A percentile compares a stretch with the other conserved stretches of the same genome.
Conservation (phyloP, 2,113 vertebrate species). For the Siphamia tubifer region DNA sequence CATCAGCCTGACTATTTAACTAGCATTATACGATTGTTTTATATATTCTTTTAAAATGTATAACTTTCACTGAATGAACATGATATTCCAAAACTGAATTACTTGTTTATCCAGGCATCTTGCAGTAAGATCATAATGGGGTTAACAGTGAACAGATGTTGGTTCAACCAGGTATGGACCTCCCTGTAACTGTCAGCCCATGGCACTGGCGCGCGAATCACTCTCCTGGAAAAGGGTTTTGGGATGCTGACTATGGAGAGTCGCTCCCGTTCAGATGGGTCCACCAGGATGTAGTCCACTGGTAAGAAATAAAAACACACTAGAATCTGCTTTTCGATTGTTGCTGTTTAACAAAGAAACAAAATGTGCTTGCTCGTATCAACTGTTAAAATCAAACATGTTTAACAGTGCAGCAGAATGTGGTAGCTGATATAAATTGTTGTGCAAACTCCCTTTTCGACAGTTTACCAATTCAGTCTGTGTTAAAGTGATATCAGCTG, state of each 20-base stretch:
- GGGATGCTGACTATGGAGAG: slow-evolving; percentile 85
- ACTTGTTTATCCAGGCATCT: slow-evolving; percentile 86
- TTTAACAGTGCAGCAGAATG: neutral
- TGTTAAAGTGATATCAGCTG: neutral
- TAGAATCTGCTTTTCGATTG: too few relatives aligned
- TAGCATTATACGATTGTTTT: too few relatives aligned
- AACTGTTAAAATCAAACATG: too few relatives aligned
- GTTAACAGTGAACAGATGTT: slow-evolving; percentile 82
- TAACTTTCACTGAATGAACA: neutral
- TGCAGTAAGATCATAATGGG: slow-evolving; percentile 84
- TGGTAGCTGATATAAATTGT: neutral
- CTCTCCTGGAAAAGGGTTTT: slow-evolving; percentile 76
- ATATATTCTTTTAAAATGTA: too few relatives aligned
- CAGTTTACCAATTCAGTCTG: neutral
- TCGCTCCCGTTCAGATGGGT: slow-evolving; percentile 82
- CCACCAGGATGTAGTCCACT: slow-evolving; percentile 93
- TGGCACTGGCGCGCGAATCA: slow-evolving; percentile 86
- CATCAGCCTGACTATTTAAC: too few relatives aligned
- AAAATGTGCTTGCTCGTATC: too few relatives aligned
- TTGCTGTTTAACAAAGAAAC: neutral
- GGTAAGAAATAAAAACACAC: neutral
- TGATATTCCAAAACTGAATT: slow-evolving; percentile 33
- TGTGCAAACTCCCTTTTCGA: neutral
- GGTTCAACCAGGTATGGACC: slow-evolving; percentile 78
- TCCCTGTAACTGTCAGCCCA: slow-evolving; percentile 80